A percentile compares a stretch with the other conserved stretches of the same genome.
These are phyloP conservation scores for Vimba vimba DNA, from an alignment of 2,113 vertebrate genomes.

Conservation along the genomic window DNA sequence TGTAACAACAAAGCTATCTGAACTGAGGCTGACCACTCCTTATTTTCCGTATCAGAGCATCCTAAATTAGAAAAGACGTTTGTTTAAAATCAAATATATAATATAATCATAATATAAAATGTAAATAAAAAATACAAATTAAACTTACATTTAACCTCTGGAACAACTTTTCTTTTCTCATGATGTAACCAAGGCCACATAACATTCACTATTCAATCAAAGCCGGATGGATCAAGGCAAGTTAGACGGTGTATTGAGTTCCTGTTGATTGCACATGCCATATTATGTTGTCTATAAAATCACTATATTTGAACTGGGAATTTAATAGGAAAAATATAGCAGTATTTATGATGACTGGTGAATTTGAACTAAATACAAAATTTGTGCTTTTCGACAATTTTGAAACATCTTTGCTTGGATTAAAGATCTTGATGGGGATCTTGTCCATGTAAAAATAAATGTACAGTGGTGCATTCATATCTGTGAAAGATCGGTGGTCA, in stretches of 20 bases:
- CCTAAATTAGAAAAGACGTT: background rate
- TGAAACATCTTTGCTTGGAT: background rate
- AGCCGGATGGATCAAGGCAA: background rate
- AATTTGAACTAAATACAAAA: background rate
- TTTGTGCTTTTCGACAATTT: too few species aligned
- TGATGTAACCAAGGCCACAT: background rate
- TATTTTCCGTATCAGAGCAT: background rate
- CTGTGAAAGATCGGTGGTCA: background rate
- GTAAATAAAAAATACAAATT: background rate
- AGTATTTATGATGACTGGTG: background rate
- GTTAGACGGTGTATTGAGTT: background rate
- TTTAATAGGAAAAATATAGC: background rate
- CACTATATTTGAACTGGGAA: background rate
- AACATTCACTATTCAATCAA: background rate
- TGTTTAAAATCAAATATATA: background rate
- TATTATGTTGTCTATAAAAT: background rate
- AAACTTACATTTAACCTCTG: background rate
- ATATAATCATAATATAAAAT: background rate
- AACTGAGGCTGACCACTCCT: background rate
- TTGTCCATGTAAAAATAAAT: background rate
- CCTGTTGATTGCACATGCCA: background rate
- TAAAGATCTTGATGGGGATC: background rate
- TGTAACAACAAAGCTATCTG: background rate
- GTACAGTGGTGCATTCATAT: conserved; percentile 16
- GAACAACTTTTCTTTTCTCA: background rate